Evolutionary conservation across 2,888 invertebrate genomes (phyloP), one percentile per base, ranked within the genome.

Genomic region (Melanargia galathea): DNA sequence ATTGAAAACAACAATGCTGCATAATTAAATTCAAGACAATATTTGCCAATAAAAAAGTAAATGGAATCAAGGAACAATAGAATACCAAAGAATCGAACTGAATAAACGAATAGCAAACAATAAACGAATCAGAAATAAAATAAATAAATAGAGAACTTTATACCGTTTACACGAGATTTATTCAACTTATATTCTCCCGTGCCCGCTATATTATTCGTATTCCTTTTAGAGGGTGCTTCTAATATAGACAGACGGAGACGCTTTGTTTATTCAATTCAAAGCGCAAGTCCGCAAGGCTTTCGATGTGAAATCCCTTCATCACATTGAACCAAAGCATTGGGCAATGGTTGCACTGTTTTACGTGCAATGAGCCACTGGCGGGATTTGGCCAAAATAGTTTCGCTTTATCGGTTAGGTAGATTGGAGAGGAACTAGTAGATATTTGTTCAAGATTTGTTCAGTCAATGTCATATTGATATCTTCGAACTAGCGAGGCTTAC

Each of bases 261-360:
- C 16, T 43, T 43, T 43, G 43, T 18, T 18, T 43, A 43, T 43
- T 43, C 43, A 43, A 18, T 8, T 43, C 43, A 18, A 43, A 43
- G 43, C 18, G 43, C 16, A 16, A 43, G 18, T 16, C 7, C 18
- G 16, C 16, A 10, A 43, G 43, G 18, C 43, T 8, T 8, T 8
- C 43, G 43, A 18, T 43, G 18, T 18, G 18, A 18, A 18, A 43
- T 2, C 43, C 18, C 43, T 10, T 18, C 8, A 18, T 18, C 43
- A 43, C 18, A 43, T 43, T 43, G 43, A 16, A 11, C 1, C 33
- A 33, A 33, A 10, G 11, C 2, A 11, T 33, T 33, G 33, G 33
- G 13, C 13, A 35, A 4, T 35, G 35, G 35, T 30, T 30, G 7
- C 8, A 30, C 30, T 30, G 10, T 30, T 30, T 30, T 7, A 8